Evolutionary conservation across 1,140 invertebrate species (phyloP), one percentile per base, ranked within the genome.

Genomic region (Zaprionus camerounensis): DNA sequence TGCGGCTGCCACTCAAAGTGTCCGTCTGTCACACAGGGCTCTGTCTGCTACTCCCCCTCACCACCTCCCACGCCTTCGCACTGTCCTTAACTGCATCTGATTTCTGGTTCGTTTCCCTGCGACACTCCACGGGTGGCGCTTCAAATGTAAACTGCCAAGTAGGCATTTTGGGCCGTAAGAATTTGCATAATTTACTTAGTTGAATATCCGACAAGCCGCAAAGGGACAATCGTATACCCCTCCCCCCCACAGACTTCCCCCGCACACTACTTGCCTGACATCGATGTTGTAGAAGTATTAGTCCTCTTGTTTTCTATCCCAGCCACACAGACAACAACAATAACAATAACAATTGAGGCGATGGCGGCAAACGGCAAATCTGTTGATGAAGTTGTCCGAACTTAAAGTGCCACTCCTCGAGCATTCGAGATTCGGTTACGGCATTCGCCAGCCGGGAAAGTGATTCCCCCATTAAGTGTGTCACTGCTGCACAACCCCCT

Each of bases 181-280:
- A 81, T 81, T 80, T 81, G 80, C 80, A 81, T 81, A 81, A 81
- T 81, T 81, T 81, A 81, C 80, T 81, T 80, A 81, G 63, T 67
- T 76, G 73, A 71, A 76, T 76, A 72, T 67, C 78, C 68, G 59
- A 72, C 74, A 71, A 64, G 67, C 73, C 63, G 67, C 76, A 76
- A 71, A 71, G 73, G 76, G 67, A 66, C 62, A 63, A 49, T 64
- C 72, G 41, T n/a, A 15, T 7, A 1, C 1, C 13, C 36, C 3
- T 3, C 7, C 36, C 36, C 13, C 36, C 36, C 3, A 12, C 34
- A 12, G 3, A 5, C 41, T 7, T 2, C 38, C 5, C n/a, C n/a
- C 6, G 5, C 15, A 44, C 41, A 46, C 41, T 46, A 46, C n/a
- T 46, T 1, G n/a, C n/a, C 17, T 51, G 26, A 51, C 67, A 64